Conservation (phyloP, 2,797 vertebrate genomes). For the Pelobates cultripes region DNA sequence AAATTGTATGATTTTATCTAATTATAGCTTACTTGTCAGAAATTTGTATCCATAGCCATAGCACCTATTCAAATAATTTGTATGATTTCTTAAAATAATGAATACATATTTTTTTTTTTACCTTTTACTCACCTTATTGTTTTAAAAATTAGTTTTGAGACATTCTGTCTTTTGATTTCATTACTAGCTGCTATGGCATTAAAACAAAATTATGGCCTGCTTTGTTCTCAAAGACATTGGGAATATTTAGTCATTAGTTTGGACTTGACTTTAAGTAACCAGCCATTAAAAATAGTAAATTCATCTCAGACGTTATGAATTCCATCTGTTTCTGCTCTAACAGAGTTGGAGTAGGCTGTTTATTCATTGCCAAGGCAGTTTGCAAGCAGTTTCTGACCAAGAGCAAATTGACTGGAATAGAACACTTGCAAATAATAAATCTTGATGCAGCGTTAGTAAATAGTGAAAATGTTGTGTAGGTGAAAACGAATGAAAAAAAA, state of each 20-base stretch:
- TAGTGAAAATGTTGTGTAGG: too few species aligned
- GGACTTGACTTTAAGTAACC: conserved; percentile 21
- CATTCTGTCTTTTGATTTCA: neutral
- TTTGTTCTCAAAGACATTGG: conserved; percentile 21
- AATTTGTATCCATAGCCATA: too few species aligned
- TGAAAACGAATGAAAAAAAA: too few species aligned
- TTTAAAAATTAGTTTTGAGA: neutral
- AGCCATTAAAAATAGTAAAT: conserved; percentile 35
- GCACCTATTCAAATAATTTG: too few species aligned
- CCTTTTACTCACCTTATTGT: too few species aligned
- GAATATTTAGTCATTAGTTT: conserved; percentile 49
- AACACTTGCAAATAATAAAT: neutral
- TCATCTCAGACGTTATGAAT: conserved; percentile 16
- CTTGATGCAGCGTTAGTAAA: too few species aligned
- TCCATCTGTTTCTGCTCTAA: conserved; percentile 18
- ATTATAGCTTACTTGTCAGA: too few species aligned
- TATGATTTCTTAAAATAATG: too few species aligned
- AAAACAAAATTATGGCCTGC: conserved; percentile 25
- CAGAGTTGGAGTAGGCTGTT: neutral
- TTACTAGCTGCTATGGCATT: conserved; percentile 35
- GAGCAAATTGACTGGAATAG: neutral
- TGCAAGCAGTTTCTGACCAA: neutral
- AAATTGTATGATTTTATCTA: too few species aligned
- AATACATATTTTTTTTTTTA: too few species aligned
- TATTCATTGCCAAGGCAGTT: conserved; percentile 2